Conservation (phyloP, 2,113 vertebrate species). For the pig (Sus scrofa) region DNA sequence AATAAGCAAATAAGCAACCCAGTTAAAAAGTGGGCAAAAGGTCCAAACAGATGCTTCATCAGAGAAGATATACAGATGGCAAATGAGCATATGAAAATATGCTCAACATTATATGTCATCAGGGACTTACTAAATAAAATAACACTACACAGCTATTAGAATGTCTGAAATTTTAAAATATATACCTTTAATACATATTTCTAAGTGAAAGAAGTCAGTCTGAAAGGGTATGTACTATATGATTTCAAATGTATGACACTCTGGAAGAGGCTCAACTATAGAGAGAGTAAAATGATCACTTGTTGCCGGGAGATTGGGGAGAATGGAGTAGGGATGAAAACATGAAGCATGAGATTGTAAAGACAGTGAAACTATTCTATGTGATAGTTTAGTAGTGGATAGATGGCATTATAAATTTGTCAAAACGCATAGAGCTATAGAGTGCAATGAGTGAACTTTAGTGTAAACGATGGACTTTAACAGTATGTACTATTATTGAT, state of each 20-base stretch:
- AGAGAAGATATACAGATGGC: not conserved
- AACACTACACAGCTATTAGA: not conserved
- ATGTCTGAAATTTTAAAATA: not conserved
- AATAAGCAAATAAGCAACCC: not conserved
- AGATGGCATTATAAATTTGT: not conserved
- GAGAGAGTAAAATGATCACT: not conserved
- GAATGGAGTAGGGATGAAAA: not conserved
- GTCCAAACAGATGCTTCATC: not conserved
- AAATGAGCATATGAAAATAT: not conserved
- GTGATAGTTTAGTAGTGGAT: not conserved
- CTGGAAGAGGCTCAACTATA: not conserved
- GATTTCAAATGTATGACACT: not conserved
- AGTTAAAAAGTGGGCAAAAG: not conserved
- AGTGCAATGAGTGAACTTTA: not conserved
- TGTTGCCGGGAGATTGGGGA: not conserved
- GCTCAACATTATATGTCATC: not conserved
- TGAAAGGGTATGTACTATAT: not conserved
- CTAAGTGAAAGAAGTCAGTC: not conserved
- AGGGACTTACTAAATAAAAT: not conserved
- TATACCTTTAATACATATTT: not conserved
- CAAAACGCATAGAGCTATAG: not conserved
- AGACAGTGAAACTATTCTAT: not conserved
- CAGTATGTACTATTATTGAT: not conserved
- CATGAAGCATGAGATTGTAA: not conserved
- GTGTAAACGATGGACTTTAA: not conserved